Conservation (phyloP, 30 jellyfish, hydroid and myxozoan species). For the Phacellophora camtschatica region DNA sequence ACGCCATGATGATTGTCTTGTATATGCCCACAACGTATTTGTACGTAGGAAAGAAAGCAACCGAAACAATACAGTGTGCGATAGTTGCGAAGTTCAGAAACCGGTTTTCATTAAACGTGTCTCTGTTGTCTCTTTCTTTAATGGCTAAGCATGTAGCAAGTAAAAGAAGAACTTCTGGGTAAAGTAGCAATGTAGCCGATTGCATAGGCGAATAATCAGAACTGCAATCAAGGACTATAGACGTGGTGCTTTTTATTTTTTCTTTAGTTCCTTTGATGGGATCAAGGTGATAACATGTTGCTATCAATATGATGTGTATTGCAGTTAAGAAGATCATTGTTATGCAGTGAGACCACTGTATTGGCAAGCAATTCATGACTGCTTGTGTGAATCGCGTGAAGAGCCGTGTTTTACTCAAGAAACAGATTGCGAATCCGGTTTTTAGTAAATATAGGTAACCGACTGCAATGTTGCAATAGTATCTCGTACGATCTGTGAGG, state of each 20-base stretch:
- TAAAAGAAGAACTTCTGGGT: conserved; percentile 48
- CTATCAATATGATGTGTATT: conserved; percentile 21
- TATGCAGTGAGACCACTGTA: conserved; percentile 20
- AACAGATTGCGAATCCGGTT: conserved; percentile 39
- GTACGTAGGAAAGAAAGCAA: conserved; percentile 66
- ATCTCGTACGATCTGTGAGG: not conserved
- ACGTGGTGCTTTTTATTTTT: not conserved
- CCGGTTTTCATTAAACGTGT: conserved; percentile 16
- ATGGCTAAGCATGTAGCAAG: conserved; percentile 61
- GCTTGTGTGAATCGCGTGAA: conserved; percentile 16
- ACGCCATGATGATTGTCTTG: conserved; percentile 64
- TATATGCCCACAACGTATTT: conserved; percentile 59
- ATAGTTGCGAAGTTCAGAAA: conserved; percentile 60
- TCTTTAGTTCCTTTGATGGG: not conserved
- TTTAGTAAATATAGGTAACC: conserved; percentile 3
- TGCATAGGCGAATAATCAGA: conserved; percentile 28
- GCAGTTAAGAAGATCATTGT: conserved; percentile 21
- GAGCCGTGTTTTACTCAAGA: conserved; percentile 47
- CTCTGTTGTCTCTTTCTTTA: conserved; percentile 40
- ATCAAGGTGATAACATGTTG: conserved; percentile 19
- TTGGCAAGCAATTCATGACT: not conserved
- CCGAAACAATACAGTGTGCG: conserved; percentile 70
- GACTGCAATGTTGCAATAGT: conserved; percentile 35
- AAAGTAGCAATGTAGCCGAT: conserved; percentile 5
- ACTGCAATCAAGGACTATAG: conserved; percentile 33